Base-by-base conservation (phyloP, 2,888 invertebrate genomes). In the Chorisops tibialis region DNA sequence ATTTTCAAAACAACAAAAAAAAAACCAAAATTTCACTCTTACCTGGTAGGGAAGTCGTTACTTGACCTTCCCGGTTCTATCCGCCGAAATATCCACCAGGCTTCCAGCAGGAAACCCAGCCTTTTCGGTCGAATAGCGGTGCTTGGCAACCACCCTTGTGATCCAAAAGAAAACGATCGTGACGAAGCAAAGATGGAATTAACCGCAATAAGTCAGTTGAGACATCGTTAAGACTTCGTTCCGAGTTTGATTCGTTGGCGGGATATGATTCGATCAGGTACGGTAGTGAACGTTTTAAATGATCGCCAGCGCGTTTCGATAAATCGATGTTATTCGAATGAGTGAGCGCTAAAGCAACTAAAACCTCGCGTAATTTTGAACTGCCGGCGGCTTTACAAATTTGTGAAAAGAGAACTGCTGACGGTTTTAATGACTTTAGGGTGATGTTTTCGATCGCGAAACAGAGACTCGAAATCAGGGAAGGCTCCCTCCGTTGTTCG, bases 171-270 rank as follows among this genome's bases (percentile, higher is more conserved):
- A n/a, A 82, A 75, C 80, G 81, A 73, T 82, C 86, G 73, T 85
- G 82, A 63, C 82, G 81, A 65, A 85, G 79, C 69, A 82, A 80
- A 9, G 83, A 82, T 59, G 94, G 81, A 68, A 95, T 85, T 67
- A 91, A 82, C 80, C 94, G 93, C 70, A 95, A 81, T 66, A 94
- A 86, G 83, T 95, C 94, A 70, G 93, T 89, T 66, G 91, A 88
- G 71, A 91, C 88, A 81, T 95, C 94, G 84, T 92, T 91, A 71
- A 96, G 84, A 68, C 92, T 92, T 70, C 89, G 77, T 87, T 85
- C 77, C 93, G 92, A 68, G 93, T 84, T 79, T 93, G 94, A 67
- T 90, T n/a, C n/a, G n/a, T n/a, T n/a, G n/a, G n/a, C n/a, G n/a
- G n/a, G n/a, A n/a, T n/a, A n/a, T n/a, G n/a, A 88, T 79, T 89